A percentile compares a stretch with the other conserved stretches of the same genome.
phyloP scores from a whole-genome alignment of 2,113 vertebrate species.

The Chaenogobius annularis region DNA sequence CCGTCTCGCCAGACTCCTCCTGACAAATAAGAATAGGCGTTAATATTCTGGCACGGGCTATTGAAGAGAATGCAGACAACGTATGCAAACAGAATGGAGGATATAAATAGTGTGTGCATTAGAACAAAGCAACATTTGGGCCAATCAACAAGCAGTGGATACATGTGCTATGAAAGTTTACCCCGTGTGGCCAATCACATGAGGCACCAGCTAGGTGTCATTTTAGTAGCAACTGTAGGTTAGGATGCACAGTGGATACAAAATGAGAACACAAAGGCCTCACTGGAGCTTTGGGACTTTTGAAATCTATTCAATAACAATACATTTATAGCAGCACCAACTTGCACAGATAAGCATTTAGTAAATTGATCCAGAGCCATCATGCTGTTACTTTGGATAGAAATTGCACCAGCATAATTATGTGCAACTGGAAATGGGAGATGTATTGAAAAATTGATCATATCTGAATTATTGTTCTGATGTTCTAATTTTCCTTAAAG shows the following conservation, averaged over 20 bases:
- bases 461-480: no score
- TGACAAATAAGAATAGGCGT: slow-evolving; percentile 32
- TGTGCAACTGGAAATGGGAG: not conserved
- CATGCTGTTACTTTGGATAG: not conserved
- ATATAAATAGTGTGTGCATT: not conserved
- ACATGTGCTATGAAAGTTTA: slow-evolving; percentile 4
- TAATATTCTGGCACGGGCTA: not conserved
- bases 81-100: not conserved
- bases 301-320: not conserved
- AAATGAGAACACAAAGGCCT: not conserved
- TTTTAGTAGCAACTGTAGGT: not conserved
- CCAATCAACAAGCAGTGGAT: not conserved
- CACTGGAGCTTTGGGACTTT: not conserved
- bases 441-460: no score
- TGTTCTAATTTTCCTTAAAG: no score
- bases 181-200: not conserved
- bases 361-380: not conserved
- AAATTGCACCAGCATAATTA: not conserved
- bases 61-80: not conserved
- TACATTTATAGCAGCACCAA: not conserved
- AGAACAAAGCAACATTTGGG: not conserved
- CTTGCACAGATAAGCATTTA: not conserved
- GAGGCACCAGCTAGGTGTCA: not conserved
- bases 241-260: not conserved
- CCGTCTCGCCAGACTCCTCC: slow-evolving; percentile 79